Conservation (phyloP, 2,888 invertebrate genomes). For the Brenthis daphne region DNA sequence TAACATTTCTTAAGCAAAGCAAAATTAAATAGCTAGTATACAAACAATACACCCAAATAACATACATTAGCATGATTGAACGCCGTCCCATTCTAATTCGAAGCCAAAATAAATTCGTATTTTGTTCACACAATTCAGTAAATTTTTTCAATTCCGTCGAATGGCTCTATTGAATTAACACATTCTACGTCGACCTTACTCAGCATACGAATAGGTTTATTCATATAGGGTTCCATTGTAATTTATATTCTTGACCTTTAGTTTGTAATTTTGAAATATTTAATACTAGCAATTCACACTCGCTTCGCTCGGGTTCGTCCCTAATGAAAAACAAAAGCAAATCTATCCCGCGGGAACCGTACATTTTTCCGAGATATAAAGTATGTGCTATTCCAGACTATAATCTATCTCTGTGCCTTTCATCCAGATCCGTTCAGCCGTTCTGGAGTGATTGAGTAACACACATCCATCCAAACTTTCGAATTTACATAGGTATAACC, state of each 20-base stretch:
- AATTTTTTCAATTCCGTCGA: slow-evolving; percentile 28
- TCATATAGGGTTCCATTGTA: background rate
- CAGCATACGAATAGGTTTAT: slow-evolving; percentile 27
- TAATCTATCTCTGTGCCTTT: too few species aligned
- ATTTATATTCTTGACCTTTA: slow-evolving; percentile 6
- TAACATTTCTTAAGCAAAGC: background rate
- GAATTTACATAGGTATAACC: too few species aligned
- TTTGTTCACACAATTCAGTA: slow-evolving; percentile 19
- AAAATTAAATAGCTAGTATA: background rate
- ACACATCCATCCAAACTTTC: too few species aligned
- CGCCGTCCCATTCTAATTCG: background rate
- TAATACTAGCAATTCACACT: too few species aligned
- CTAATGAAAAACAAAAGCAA: too few species aligned
- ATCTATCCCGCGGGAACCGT: too few species aligned
- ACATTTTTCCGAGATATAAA: too few species aligned
- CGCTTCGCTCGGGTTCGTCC: too few species aligned
- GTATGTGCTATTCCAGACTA: too few species aligned
- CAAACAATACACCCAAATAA: background rate
- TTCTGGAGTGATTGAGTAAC: too few species aligned
- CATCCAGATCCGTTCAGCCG: too few species aligned
- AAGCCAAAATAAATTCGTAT: slow-evolving; percentile 12
- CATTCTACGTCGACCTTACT: slow-evolving; percentile 24
- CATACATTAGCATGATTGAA: background rate
- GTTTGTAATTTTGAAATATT: slow-evolving; percentile 8
- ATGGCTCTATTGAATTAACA: slow-evolving; percentile 31